phyloP scores from a whole-genome alignment of 2,113 vertebrate genomes.

The Ophthalmolycus amberensis region DNA sequence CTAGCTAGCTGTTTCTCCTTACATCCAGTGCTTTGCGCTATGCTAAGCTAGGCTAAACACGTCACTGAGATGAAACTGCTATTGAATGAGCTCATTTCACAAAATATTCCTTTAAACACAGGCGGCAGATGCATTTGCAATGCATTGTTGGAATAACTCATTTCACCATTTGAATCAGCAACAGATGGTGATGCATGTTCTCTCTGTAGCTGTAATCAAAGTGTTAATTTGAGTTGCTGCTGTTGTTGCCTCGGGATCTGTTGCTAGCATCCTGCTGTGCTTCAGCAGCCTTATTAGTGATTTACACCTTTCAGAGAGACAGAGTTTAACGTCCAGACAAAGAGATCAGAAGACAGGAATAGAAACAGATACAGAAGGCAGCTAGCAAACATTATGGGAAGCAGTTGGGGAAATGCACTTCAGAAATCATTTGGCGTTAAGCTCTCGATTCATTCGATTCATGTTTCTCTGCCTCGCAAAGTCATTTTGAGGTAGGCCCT shows the following conservation, averaged over 20 bases:
- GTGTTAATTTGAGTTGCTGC: slow-evolving; percentile 65
- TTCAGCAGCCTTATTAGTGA: slow-evolving; percentile 33
- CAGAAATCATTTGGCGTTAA: neutral
- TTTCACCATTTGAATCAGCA: neutral
- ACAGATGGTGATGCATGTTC: neutral
- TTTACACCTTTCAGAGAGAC: slow-evolving; percentile 17
- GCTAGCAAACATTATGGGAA: neutral
- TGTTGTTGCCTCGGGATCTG: slow-evolving; percentile 79
- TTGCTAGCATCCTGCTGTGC: slow-evolving; percentile 67
- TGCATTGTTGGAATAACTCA: neutral
- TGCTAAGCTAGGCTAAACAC: neutral
- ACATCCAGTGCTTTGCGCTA: neutral
- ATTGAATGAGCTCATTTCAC: neutral
- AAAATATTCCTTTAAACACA: neutral
- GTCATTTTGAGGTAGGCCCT: slow-evolving; percentile 55
- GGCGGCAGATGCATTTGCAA: neutral
- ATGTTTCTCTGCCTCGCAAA: slow-evolving; percentile 32
- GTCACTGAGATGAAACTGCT: neutral
- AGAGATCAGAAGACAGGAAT: slow-evolving; percentile 16
- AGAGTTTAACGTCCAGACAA: slow-evolving; percentile 20
- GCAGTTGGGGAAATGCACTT: neutral
- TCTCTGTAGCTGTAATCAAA: slow-evolving; percentile 51
- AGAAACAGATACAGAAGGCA: neutral
- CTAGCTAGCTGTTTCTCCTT: neutral
- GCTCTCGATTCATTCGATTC: neutral